A percentile compares a stretch with the other conserved stretches of the same genome.
Evolutionary conservation across 2,797 vertebrate genomes (phyloP).

Genomic region (Salmo trutta): DNA sequence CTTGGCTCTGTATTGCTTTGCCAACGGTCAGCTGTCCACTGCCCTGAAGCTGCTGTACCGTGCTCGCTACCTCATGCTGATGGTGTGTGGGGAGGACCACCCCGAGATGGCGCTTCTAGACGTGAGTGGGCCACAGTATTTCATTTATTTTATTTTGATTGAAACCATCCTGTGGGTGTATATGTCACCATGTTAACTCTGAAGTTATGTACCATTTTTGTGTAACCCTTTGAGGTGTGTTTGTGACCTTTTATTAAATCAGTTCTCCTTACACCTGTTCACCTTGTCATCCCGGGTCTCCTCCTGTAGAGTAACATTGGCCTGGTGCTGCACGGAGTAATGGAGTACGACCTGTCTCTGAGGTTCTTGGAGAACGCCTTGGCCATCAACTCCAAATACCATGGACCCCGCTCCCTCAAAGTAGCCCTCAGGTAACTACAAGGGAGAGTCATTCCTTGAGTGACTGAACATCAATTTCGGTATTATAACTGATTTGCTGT

Average conservation of each 20-base stretch:
- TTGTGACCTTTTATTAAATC: neutral
- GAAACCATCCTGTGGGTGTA: neutral
- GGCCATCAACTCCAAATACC: constrained; percentile 84
- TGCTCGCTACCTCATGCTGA: constrained; percentile 88
- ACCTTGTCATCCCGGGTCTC: constrained; percentile 21
- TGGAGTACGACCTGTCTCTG: constrained; percentile 89
- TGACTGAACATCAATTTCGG: neutral
- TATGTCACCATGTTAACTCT: neutral
- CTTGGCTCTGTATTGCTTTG: constrained; percentile 91
- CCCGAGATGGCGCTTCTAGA: constrained; percentile 89
- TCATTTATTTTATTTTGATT: neutral
- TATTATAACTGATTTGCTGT: neutral
- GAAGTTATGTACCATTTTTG: neutral
- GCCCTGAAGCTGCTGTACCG: constrained; percentile 88
- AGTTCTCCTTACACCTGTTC: neutral
- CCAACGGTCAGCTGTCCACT: constrained; percentile 82
- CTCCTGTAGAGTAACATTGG: constrained; percentile 87
- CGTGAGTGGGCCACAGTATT: constrained; percentile 66
- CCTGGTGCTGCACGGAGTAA: constrained; percentile 86
- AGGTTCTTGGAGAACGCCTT: constrained; percentile 89
- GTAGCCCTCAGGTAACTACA: constrained; percentile 83
- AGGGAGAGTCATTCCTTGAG: neutral
- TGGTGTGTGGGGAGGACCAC: constrained; percentile 90
- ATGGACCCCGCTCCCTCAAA: constrained; percentile 84
- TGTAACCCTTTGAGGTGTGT: neutral